Conservation (phyloP, 2,888 invertebrate genomes). For the Patella caerulea region DNA sequence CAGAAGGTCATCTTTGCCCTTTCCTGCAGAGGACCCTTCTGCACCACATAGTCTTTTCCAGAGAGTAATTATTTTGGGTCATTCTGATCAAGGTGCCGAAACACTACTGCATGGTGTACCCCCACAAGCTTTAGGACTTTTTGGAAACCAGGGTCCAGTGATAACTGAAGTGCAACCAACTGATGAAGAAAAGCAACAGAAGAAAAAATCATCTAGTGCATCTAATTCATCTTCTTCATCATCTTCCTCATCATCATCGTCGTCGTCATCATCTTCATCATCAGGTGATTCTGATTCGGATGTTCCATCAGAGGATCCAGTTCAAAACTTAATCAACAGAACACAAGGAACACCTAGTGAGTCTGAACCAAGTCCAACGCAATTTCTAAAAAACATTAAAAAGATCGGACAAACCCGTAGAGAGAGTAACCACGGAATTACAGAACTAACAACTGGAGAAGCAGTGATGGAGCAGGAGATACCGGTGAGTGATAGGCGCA, state of each 20-base stretch:
- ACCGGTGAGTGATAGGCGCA: neutral
- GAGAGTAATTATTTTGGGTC: neutral
- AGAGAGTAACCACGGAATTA: neutral
- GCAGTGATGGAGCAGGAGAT: neutral
- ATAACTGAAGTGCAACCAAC: neutral
- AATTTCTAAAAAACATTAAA: conserved; percentile 12
- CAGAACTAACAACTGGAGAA: neutral
- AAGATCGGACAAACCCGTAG: neutral
- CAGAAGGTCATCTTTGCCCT: no score
- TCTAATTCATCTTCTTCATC: conserved; percentile 7
- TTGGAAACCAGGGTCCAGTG: neutral
- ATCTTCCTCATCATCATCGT: neutral
- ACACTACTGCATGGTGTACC: neutral
- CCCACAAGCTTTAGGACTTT: neutral
- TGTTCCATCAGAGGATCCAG: neutral
- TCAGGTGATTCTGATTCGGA: neutral
- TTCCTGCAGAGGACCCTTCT: neutral
- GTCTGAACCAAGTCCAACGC: conserved; percentile 7
- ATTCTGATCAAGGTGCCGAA: neutral
- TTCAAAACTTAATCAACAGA: neutral
- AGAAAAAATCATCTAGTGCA: conserved; percentile 11
- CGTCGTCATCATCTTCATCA: neutral
- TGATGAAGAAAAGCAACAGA: neutral
- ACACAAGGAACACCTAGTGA: neutral
- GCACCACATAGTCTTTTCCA: neutral